Percentiles rank a stretch among this genome's conserved stretches.
These are phyloP conservation scores for Euphydryas editha DNA, from an alignment of 2,888 invertebrate species.

Conservation along the genomic window DNA sequence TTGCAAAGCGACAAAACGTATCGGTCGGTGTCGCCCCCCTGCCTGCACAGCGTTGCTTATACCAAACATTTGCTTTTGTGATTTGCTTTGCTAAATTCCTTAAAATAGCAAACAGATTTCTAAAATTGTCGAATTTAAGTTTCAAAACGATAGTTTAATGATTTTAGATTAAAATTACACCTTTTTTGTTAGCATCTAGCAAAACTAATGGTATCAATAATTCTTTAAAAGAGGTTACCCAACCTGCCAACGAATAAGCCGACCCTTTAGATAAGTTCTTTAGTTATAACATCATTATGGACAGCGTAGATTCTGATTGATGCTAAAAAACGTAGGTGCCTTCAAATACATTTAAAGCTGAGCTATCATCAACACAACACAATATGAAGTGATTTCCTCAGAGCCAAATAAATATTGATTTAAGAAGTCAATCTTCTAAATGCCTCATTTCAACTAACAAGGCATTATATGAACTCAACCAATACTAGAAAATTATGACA, in stretches of 20 bases:
- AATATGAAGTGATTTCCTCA: no score
- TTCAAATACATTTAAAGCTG: no score
- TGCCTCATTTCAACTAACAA: conserved; percentile 2
- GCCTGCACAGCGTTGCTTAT: conserved; percentile 40
- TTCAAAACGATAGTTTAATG: background rate
- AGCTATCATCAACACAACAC: no score
- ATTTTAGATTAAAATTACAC: background rate
- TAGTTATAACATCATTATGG: no score
- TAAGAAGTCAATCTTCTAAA: background rate
- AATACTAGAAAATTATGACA: background rate
- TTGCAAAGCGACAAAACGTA: conserved; percentile 77
- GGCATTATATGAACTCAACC: conserved; percentile 1
- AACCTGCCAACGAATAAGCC: no score
- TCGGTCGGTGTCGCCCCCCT: conserved; percentile 59
- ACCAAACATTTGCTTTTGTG: conserved; percentile 41
- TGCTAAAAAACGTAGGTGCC: no score
- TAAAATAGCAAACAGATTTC: conserved; percentile 17
- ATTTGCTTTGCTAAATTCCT: conserved; percentile 43
- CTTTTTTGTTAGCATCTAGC: background rate
- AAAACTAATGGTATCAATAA: no score
- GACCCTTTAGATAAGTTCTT: no score
- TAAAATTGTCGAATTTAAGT: conserved; percentile 6
- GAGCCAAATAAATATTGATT: no score
- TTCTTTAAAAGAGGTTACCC: no score
- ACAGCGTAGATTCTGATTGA: no score